Conservation (phyloP, 1,140 invertebrate genomes). For the Himalopsyche phryganea region DNA sequence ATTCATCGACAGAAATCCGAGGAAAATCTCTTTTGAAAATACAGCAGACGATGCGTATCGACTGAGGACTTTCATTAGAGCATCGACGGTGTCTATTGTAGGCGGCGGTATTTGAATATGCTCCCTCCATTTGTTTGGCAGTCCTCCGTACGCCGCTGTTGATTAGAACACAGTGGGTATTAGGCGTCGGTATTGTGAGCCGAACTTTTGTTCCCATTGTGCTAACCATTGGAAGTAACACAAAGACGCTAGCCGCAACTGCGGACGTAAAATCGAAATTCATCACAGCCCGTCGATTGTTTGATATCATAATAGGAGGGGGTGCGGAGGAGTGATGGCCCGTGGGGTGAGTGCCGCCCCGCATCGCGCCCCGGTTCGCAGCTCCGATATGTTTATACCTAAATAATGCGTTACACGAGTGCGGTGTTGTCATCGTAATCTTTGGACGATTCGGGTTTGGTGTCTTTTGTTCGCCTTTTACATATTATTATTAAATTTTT, state of each 20-base stretch:
- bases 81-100: too few species aligned
- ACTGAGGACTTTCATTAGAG: too few species aligned
- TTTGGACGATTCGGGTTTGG: too few species aligned
- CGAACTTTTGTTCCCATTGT: constrained; percentile 57
- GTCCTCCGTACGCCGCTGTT: constrained; percentile 25
- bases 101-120: constrained; percentile 27
- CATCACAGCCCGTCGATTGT: constrained; percentile 51
- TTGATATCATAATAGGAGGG: constrained; percentile 39
- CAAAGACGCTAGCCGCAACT: constrained; percentile 48
- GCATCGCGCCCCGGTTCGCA: background rate
- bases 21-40: too few species aligned
- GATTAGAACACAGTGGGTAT: constrained; percentile 43
- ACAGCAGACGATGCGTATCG: too few species aligned
- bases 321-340: background rate
- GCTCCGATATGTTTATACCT: constrained; percentile 2
- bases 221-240: constrained; percentile 37
- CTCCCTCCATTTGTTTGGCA: constrained; percentile 24
- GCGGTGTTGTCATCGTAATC: too few species aligned
- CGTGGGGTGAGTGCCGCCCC: background rate
- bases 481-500: too few species aligned
- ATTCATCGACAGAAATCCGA: too few species aligned
- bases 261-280: constrained; percentile 55
- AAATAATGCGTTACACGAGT: too few species aligned
- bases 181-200: constrained; percentile 56
- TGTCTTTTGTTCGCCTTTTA: too few species aligned